A percentile compares a stretch with the other conserved stretches of the same genome.
Evolutionary conservation across 2,113 vertebrate species (phyloP).

Genomic region (Danionella cerebrum): DNA sequence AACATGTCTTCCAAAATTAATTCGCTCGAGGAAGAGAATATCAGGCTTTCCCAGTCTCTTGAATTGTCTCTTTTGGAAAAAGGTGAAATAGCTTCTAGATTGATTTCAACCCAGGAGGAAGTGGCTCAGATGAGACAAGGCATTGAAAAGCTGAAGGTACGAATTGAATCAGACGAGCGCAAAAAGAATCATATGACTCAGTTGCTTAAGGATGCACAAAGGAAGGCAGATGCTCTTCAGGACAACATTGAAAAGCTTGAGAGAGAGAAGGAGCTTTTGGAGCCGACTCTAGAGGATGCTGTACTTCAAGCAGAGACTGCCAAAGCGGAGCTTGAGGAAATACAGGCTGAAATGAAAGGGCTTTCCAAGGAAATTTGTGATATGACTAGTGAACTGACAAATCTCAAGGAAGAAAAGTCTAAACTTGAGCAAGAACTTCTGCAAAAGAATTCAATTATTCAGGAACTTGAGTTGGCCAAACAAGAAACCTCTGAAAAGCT

Average conservation of each 20-base stretch:
- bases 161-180: constrained; percentile 82
- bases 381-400: constrained; percentile 47
- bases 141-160: constrained; percentile 81
- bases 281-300: constrained; percentile 62
- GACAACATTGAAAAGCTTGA: constrained; percentile 59
- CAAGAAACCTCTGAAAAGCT: constrained; percentile 50
- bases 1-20: constrained; percentile 61
- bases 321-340: constrained; percentile 70
- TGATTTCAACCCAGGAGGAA: constrained; percentile 78
- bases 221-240: constrained; percentile 64
- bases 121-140: constrained; percentile 69
- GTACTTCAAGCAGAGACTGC: constrained; percentile 70
- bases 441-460: constrained; percentile 43
- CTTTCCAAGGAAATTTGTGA: constrained; percentile 42
- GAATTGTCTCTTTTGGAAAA: constrained; percentile 75
- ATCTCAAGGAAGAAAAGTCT: constrained; percentile 62
- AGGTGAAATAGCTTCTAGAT: constrained; percentile 68
- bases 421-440: constrained; percentile 55
- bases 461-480: constrained; percentile 47
- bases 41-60: constrained; percentile 62
- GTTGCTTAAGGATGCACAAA: constrained; percentile 69
- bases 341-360: constrained; percentile 53
- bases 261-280: constrained; percentile 57
- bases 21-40: constrained; percentile 62
- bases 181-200: constrained; percentile 64